These are phyloP conservation scores for Pangasius krempfi DNA, from an alignment of 2,797 vertebrate genomes.

Conservation along the genomic window DNA sequence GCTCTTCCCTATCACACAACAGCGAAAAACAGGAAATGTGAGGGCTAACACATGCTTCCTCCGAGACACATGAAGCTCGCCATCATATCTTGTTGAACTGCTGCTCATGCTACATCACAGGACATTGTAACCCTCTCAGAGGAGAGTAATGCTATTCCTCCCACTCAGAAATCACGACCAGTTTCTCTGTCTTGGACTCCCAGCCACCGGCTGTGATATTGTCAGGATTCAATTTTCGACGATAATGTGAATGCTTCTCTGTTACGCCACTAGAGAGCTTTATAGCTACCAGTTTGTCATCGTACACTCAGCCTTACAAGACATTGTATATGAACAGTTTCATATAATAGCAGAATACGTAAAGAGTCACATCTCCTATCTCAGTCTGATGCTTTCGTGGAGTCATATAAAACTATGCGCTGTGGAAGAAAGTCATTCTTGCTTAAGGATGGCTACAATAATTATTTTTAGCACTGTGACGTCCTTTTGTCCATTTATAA, in stretches of 20 bases:
- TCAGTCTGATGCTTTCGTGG: not conserved
- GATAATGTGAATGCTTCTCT: not conserved
- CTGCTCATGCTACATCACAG: not conserved
- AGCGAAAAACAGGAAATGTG: not conserved
- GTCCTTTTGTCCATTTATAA: not conserved
- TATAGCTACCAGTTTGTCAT: conserved; percentile 6
- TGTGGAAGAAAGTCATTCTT: not conserved
- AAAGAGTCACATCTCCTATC: not conserved
- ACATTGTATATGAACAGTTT: not conserved
- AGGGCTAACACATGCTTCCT: not conserved
- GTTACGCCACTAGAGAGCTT: not conserved
- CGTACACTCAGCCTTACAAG: not conserved
- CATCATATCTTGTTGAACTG: not conserved
- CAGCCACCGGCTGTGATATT: not conserved
- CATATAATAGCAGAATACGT: not conserved
- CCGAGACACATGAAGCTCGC: not conserved
- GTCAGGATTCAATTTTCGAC: not conserved
- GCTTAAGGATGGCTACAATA: not conserved
- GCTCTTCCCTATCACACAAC: not conserved
- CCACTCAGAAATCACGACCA: not conserved
- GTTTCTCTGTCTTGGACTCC: not conserved
- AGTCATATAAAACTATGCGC: not conserved
- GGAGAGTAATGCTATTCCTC: not conserved
- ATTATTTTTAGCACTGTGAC: not conserved
- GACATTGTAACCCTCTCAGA: not conserved